phyloP scores from a whole-genome alignment of 2,888 invertebrate species.

The Rugalucina vietnamica region DNA sequence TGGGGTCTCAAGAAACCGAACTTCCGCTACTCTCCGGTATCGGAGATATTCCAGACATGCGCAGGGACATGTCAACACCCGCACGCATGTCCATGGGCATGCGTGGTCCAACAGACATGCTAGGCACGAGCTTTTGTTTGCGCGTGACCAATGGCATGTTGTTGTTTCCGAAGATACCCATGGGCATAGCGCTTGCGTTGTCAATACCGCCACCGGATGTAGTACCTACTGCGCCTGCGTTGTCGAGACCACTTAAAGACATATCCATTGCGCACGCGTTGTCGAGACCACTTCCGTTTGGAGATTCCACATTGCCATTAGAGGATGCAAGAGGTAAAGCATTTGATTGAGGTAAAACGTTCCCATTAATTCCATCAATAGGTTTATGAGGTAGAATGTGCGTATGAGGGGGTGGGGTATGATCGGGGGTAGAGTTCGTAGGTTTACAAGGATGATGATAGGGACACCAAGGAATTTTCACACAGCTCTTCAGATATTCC shows the following conservation, averaged over 20 bases:
- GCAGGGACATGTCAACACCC: conserved; percentile 4
- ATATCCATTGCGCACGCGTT: background rate
- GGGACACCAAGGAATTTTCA: conserved; percentile 63
- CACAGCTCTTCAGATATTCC: conserved; percentile 64
- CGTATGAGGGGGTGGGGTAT: background rate
- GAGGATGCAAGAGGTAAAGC: background rate
- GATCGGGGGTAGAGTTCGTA: conserved; percentile 20
- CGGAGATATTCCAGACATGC: conserved; percentile 32
- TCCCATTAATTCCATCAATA: background rate
- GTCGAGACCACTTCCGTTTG: background rate
- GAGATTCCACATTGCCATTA: background rate
- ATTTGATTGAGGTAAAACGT: background rate
- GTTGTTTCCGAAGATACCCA: conserved; percentile 20
- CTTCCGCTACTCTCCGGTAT: conserved; percentile 26
- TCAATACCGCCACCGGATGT: background rate
- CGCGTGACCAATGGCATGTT: conserved; percentile 53
- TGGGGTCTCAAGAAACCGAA: conserved; percentile 52
- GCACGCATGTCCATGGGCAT: conserved; percentile 54
- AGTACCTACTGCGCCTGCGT: background rate
- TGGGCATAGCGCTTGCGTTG: background rate
- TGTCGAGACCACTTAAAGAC: background rate
- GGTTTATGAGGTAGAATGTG: background rate
- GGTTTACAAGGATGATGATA: conserved; percentile 46
- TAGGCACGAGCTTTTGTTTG: background rate
- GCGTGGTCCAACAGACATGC: background rate